Evolutionary conservation across 2,797 vertebrate genomes (phyloP), one percentile per base, ranked within the genome.

Genomic region (Pitangus sulphuratus): DNA sequence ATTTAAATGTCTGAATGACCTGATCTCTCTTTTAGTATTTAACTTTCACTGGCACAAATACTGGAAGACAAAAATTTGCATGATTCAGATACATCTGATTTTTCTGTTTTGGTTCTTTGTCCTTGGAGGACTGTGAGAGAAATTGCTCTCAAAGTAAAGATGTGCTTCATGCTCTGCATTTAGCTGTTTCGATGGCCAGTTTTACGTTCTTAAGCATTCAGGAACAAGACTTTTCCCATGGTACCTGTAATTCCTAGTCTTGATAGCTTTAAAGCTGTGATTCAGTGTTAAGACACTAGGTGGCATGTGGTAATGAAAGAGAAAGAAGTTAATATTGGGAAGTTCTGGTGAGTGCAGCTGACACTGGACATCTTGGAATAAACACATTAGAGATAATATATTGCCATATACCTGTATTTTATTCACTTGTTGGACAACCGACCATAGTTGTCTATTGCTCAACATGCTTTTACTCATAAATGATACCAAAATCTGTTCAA

Each of bases 291-390:
- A 66, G 87, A 68, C 96, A 57, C 95, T 95, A 95, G 95, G 83
- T 97, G 96, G 97, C 97, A 93, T 71, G 81, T 87, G 90, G 65
- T 81, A 77, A 51, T 93, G 96, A 65, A 48, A 54, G 70, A 93
- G 85, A 92, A 33, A 47, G 61, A 87, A 79, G 64, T 65, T 33
- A 31, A 26, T 58, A 3, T 1, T 31, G 50, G 53, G 68, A 62
- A 30, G 39, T 77, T 93, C 75, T 64, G 44, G 37, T 3, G 83
- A 60, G 39, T 1, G 4, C 71, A 74, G 84, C 78, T 77, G 92
- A 57, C 90, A 1, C 65, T 42, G 51, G 45, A 10, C 1, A 6
- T 45, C 35, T 84, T 65, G 84, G 57, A 89, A 85, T 62, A 71
- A 79, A n/a, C 65, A 26, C 0, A 1, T 22, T 57, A n/a, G 44